Conservation (phyloP, 92 coral and sea anemone species). For the Epizoanthus ramosus region DNA sequence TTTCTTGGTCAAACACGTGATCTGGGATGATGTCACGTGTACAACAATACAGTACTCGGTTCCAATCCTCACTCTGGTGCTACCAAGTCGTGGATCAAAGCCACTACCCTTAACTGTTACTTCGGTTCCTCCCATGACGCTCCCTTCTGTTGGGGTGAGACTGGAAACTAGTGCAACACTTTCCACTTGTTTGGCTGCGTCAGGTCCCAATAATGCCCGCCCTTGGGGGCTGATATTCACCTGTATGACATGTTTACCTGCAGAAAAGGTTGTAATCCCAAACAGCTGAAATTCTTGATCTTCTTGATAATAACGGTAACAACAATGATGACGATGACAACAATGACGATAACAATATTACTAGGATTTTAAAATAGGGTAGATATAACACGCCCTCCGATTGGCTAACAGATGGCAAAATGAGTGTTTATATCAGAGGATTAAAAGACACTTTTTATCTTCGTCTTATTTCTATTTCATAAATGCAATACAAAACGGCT, state of each 20-base stretch:
- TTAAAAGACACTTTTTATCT: too few species aligned
- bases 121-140: constrained; percentile 76
- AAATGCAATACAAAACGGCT: too few species aligned
- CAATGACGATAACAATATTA: too few species aligned
- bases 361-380: too few species aligned
- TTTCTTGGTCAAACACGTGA: constrained; percentile 64
- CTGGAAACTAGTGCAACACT: constrained; percentile 62
- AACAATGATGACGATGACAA: too few species aligned
- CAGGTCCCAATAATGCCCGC: constrained; percentile 53
- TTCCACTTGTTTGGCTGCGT: constrained; percentile 49
- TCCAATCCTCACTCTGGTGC: constrained; percentile 73
- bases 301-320: too few species aligned
- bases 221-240: constrained; percentile 55
- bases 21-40: constrained; percentile 61
- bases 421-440: too few species aligned
- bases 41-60: constrained; percentile 45
- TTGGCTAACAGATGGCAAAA: too few species aligned
- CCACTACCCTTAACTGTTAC: constrained; percentile 79
- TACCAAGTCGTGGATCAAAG: constrained; percentile 69
- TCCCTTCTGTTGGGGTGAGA: constrained; percentile 81
- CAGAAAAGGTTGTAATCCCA: too few species aligned
- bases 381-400: too few species aligned
- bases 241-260: constrained; percentile 49
- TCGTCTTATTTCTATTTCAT: too few species aligned
- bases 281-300: too few species aligned